Evolutionary conservation across 2,888 invertebrate genomes (phyloP), one percentile per base, ranked within the genome.

Genomic region (Ametastegia equiseti): DNA sequence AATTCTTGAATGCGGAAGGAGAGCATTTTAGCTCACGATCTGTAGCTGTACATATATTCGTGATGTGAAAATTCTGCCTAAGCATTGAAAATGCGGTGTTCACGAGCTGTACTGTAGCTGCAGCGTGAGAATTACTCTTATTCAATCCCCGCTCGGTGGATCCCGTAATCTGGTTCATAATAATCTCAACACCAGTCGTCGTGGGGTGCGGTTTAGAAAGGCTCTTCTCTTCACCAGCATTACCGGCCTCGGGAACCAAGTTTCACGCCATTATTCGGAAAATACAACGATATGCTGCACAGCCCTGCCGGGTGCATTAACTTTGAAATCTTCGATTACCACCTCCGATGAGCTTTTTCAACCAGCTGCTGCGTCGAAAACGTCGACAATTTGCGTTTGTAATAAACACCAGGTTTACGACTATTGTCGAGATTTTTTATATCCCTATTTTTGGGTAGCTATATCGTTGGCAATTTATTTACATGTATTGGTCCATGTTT

Each of bases 111-210:
- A n/a, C 3, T 13, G 15, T n/a, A n/a, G n/a, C n/a, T n/a, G 3
- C 27, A 11, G 15, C 60, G 27, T 30, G 60, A 30, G 27, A 60
- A 71, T 27, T 45, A 71, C 45, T 71, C 11, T 42, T 27, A 27
- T 27, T 71, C 69, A 71, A 71, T 45, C 45, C 45, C 69, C 45
- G 45, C 69, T 71, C 27, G 6, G 13, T 71, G 45, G 45, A 45
- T 71, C 45, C 45, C 27, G 69, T 45, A 71, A 63, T 45, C 45
- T 19, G 27, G 27, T 23, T 9, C 27, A 27, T 11, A 71, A 27
- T 45, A 30, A 71, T 42, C 23, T 42, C 27, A 6, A 60, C 27
- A 60, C 27, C 27, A 5, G 42, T 42, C 23, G 15, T 45, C 30
- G 45, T 6, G 13, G 69, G 9, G 15, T 60, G 60, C 60, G 27